A percentile compares a stretch with the other conserved stretches of the same genome.
Conservation (phyloP, 2,797 vertebrate genomes). For the Cossypha dichroa region DNA sequence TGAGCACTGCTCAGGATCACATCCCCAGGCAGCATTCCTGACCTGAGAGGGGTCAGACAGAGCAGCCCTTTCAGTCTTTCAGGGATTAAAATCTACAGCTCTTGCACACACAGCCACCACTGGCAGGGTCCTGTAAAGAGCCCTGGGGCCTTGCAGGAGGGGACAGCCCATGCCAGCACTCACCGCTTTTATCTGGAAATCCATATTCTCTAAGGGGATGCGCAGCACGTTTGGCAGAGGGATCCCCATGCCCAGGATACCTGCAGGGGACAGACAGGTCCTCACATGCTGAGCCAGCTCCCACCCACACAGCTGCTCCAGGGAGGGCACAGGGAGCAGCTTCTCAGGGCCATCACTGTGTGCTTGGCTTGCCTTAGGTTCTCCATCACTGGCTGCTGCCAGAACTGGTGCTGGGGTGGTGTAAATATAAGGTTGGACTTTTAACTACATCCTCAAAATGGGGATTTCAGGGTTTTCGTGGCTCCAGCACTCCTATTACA, state of each 20-base stretch:
- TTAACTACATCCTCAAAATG: not conserved
- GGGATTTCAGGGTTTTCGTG: not conserved
- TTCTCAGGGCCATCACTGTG: fast-evolving
- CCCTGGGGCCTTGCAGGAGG: not conserved
- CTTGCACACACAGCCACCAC: not conserved
- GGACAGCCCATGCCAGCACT: not conserved
- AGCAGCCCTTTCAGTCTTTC: not conserved
- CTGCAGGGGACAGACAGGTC: not conserved
- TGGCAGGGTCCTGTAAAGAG: not conserved
- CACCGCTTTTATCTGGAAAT: not conserved
- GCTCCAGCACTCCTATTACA: not conserved
- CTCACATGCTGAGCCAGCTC: not conserved
- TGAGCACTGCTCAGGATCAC: fast-evolving
- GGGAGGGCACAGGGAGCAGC: not conserved
- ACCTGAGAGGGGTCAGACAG: not conserved
- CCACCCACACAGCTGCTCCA: fast-evolving
- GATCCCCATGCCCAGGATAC: not conserved
- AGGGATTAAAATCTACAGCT: not conserved
- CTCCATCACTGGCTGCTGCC: not conserved
- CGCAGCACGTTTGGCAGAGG: not conserved
- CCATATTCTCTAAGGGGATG: not conserved
- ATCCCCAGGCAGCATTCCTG: not conserved
- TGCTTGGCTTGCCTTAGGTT: fast-evolving
- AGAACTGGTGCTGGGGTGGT: not conserved
- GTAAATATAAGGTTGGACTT: not conserved